A percentile compares a stretch with the other conserved stretches of the same genome.
Conservation (phyloP, 1,140 invertebrate genomes). For the Alviniconcha marisindica region DNA sequence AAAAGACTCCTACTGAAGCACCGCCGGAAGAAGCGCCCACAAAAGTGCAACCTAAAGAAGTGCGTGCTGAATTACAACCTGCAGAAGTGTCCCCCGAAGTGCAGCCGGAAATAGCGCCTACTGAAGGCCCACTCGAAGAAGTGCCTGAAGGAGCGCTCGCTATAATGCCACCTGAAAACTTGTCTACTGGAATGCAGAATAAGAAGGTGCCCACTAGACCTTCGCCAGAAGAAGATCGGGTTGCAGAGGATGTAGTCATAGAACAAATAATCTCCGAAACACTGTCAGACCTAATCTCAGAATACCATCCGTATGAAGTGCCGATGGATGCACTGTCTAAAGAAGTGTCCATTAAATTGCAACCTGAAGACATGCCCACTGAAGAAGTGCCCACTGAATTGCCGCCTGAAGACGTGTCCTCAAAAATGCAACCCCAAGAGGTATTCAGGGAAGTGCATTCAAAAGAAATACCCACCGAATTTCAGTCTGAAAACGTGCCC, state of each 20-base stretch:
- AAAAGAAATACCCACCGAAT: neutral
- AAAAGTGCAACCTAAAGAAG: neutral
- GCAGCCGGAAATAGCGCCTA: neutral
- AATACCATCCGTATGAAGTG: too few relatives aligned
- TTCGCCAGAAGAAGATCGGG: neutral
- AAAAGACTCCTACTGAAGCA: neutral
- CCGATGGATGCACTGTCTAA: too few relatives aligned
- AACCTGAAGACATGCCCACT: neutral
- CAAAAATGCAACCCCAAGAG: neutral
- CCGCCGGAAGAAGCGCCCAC: neutral
- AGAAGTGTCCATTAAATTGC: neutral
- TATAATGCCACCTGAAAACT: neutral
- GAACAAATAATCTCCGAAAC: too few relatives aligned
- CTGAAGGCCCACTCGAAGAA: neutral
- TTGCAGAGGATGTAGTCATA: neutral
- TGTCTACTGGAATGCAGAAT: neutral
- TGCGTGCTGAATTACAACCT: neutral
- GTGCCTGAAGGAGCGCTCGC: neutral
- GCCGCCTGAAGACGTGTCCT: neutral
- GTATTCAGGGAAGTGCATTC: neutral
- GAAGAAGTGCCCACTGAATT: neutral
- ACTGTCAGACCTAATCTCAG: too few relatives aligned
- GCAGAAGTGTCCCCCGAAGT: neutral
- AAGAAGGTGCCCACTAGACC: too few relatives aligned
- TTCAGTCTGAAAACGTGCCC: neutral